Evolutionary conservation across 2,113 vertebrate genomes (phyloP), one percentile per base, ranked within the genome.

Genomic region (Etheostoma spectabile): DNA sequence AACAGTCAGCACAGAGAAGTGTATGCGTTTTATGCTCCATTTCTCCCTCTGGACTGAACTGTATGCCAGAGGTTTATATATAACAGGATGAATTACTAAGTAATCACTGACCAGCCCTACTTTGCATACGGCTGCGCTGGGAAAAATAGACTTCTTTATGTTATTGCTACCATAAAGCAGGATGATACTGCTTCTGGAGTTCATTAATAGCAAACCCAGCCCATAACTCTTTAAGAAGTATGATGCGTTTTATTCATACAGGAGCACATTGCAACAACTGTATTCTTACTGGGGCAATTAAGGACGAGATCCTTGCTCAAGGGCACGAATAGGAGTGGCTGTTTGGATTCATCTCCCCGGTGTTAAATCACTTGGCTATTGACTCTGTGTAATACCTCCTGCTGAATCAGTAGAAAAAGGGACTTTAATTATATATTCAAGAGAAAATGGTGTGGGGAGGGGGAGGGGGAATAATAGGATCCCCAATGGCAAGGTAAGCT

Each of bases 401-500:
- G 90, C 89, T 94, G 92, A 93, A 82, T 85, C 55, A 73, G 70
- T 83, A 74, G 80, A 77, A 92, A 91, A 91, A 53, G 42, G 21
- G 65, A 62, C 86, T 88, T 91, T 91, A 88, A 93, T 94, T 92
- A 93, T 91, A 86, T 88, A 92, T 90, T 89, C 74, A 91, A 78
- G 76, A 71, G 72, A 86, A 90, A 90, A 87, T 70, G 60, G 78
- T 77, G 35, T 16, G 27, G 67, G 38, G 46, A 70, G 30, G 14
- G 19, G 27, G 67, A 33, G 46, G 72, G 24, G 16, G 51, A 78
- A 83, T 87, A 89, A 90, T 86, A 88, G 80, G 73, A 86, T 62
- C 83, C 88, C 89, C 77, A 78, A 57, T 74, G 88, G 85, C 91
- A 91, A 93, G 87, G 91, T 62, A 87, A 92, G 74, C 80, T 90